Base-by-base conservation (phyloP, 2,888 invertebrate genomes). In the Lamellibrachia satsuma region DNA sequence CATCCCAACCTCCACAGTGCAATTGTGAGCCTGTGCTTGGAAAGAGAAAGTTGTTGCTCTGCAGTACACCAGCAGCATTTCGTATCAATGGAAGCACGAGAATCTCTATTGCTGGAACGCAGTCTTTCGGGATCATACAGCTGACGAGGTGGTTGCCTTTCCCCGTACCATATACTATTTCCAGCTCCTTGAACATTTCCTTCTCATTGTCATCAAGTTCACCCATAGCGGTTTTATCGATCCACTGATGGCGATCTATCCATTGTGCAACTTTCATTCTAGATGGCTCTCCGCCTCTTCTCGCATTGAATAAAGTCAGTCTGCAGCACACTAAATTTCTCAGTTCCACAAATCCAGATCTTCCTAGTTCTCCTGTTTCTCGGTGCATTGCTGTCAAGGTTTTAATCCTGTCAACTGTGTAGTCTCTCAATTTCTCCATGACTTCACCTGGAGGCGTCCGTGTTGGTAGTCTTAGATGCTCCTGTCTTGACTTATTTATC, bases 291-390 rank as follows among this genome's bases (percentile, higher is more conserved):
- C 91, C 91, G 7, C 91, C 91, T 9, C 91, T 39, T 15, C 91
- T 51, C 9, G 91, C 91, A 91, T 91, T 91, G 27, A 91, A 91
- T n/a, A 91, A 52, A 11, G 91, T 91, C 7, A 55, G 52, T 8
- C 91, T 39, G 91, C 91, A 52, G 91, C 91, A 91, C 15, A 91
- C 91, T 27, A 91, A 52, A 91, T 91, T 91, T 91, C 91, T 51
- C 52, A 91, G 55, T 91, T 91, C 52, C 15, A 91, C 52, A 55
- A 91, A 91, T 22, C 7, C 55, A n/a, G 52, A 55, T 27, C 55
- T 91, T 52, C 55, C 91, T n/a, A 52, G 55, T 55, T 11, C 9
- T 11, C 91, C 52, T 1, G 39, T 91, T 0, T 52, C 27, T 91
- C 60, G 91, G 15, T 52, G 15, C 1, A 27, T 91, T 52, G 15